Conservation (phyloP, 2,888 invertebrate genomes). For the Euproctis similis region DNA sequence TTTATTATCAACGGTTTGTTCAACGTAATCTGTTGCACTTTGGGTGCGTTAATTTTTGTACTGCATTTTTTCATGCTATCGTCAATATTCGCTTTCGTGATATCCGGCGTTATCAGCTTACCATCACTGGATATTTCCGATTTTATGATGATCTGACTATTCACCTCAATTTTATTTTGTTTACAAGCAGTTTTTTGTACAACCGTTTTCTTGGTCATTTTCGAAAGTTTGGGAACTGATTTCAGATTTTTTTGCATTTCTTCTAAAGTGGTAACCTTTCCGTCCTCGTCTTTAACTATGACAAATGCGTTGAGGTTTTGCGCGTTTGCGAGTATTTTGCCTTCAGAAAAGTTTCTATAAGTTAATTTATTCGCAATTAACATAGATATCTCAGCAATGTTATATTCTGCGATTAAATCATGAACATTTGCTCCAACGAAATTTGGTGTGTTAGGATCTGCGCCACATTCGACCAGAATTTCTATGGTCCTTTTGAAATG, state of each 20-base stretch:
- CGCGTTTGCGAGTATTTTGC: constrained; percentile 1
- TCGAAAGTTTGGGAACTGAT: background rate
- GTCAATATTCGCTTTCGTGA: background rate
- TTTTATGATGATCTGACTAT: constrained; percentile 1
- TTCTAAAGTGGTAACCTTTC: too few species aligned
- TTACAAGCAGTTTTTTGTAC: too few species aligned
- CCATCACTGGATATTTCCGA: constrained; percentile 1
- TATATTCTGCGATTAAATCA: constrained; percentile 55
- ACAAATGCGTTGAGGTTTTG: constrained; percentile 28
- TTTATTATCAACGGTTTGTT: constrained; percentile 13
- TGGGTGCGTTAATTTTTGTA: background rate
- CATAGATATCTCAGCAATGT: constrained; percentile 37
- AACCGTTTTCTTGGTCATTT: background rate
- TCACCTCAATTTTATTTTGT: too few species aligned
- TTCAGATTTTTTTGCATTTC: too few species aligned
- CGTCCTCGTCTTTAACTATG: constrained; percentile 32
- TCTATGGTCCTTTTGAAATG: constrained; percentile 53
- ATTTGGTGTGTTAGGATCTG: constrained; percentile 59
- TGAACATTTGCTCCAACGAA: constrained; percentile 58
- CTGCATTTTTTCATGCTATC: background rate
- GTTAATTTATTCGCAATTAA: constrained; percentile 41
- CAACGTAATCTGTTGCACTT: constrained; percentile 11
- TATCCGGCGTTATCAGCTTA: background rate
- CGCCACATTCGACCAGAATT: constrained; percentile 50
- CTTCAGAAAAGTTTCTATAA: constrained; percentile 17